Percentiles rank a stretch among this genome's conserved stretches.
Conservation (phyloP, 1,140 invertebrate genomes). For the Whitmania pigra region DNA sequence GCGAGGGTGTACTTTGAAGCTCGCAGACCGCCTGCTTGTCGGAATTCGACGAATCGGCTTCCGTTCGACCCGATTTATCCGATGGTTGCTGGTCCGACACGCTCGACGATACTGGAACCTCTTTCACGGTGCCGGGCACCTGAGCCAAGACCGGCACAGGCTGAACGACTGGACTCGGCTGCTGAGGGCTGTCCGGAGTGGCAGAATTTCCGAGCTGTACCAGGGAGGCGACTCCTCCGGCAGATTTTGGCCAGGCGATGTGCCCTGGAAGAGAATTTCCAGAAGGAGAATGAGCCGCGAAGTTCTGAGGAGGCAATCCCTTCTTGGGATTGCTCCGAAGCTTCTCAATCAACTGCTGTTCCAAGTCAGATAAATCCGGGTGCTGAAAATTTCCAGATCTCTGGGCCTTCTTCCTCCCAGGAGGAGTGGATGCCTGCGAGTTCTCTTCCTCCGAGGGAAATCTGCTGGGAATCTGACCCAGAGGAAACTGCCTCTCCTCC, state of each 20-base stretch:
- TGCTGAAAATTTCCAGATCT: too few species aligned
- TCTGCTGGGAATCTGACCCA: too few species aligned
- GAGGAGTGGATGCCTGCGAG: too few species aligned
- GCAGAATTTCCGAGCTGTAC: not conserved
- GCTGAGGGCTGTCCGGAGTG: not conserved
- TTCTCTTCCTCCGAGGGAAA: too few species aligned
- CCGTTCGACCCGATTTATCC: not conserved
- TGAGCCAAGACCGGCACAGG: not conserved
- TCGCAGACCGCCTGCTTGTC: not conserved
- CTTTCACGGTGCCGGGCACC: too few species aligned
- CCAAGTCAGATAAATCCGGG: not conserved
- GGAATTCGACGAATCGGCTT: not conserved
- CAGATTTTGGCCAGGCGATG: constrained; percentile 4
- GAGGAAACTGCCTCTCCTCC: too few species aligned
- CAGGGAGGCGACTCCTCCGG: not conserved
- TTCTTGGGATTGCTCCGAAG: constrained; percentile 8
- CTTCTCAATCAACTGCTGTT: constrained; percentile 15
- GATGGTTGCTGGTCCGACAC: not conserved
- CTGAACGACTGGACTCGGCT: not conserved
- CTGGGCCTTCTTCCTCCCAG: too few species aligned
- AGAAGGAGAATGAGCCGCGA: constrained; percentile 2
- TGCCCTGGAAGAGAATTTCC: constrained; percentile 7
- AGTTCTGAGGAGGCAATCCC: not conserved
- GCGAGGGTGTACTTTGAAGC: not conserved
- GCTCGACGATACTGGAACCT: not conserved